Evolutionary conservation across 2,797 vertebrate genomes (phyloP).

Genomic region (Esox lucius): DNA sequence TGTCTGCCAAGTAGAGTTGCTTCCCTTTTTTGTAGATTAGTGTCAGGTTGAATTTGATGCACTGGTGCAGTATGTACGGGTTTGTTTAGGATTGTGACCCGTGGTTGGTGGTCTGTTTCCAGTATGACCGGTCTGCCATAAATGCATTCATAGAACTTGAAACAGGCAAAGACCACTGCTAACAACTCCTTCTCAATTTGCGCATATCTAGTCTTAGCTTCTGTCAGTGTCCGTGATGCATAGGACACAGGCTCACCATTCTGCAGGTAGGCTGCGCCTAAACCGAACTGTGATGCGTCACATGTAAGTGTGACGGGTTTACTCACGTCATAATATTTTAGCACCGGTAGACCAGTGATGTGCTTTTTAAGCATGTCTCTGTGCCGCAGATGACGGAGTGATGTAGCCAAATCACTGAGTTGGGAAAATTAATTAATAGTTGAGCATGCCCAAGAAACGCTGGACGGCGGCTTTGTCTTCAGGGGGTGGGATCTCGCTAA

Average conservation of each 20-base stretch:
- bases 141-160: slow-evolving; percentile 28
- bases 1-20: slow-evolving; percentile 26
- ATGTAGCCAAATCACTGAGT: slow-evolving; percentile 14
- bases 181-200: slow-evolving; percentile 13
- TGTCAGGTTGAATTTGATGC: slow-evolving; percentile 16
- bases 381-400: slow-evolving; percentile 10
- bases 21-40: slow-evolving; percentile 31
- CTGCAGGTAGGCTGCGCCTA: slow-evolving; percentile 25
- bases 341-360: slow-evolving; percentile 16
- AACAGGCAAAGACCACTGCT: slow-evolving; percentile 28
- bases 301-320: slow-evolving; percentile 22
- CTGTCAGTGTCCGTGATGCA: slow-evolving; percentile 9
- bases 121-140: slow-evolving; percentile 20
- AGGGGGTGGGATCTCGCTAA: slow-evolving; percentile 6
- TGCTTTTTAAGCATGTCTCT: slow-evolving; percentile 12
- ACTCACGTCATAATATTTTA: slow-evolving; percentile 19
- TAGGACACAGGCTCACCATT: slow-evolving; percentile 6
- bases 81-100: slow-evolving; percentile 16
- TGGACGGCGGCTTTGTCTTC: slow-evolving; percentile 20
- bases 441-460: slow-evolving; percentile 32
- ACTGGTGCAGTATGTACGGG: slow-evolving; percentile 29
- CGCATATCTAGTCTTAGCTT: slow-evolving; percentile 18
- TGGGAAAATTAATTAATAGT: slow-evolving; percentile 34
- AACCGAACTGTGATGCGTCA: slow-evolving; percentile 28
- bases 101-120: slow-evolving; percentile 28